phyloP scores from a whole-genome alignment of 2,113 vertebrate genomes.

The Tamias sibiricus region DNA sequence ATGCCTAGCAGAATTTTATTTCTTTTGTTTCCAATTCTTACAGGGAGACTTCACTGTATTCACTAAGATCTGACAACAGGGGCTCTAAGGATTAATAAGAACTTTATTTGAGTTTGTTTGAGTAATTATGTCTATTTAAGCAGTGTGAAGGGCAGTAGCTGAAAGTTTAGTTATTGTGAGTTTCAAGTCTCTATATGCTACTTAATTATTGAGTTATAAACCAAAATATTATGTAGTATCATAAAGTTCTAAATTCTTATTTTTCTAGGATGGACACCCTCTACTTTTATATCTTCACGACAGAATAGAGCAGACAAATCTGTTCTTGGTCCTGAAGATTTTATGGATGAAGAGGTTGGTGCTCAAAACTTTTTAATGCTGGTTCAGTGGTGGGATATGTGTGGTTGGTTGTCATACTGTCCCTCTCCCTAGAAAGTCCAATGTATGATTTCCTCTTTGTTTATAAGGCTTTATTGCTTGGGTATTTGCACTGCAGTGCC shows the following conservation, averaged over 20 bases:
- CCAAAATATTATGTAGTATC: background rate
- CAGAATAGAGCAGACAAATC: constrained; percentile 93
- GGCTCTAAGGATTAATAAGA: background rate
- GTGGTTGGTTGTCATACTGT: background rate
- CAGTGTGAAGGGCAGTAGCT: background rate
- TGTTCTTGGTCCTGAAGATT: constrained; percentile 92
- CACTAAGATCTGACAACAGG: background rate
- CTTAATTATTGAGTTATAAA: background rate
- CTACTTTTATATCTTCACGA: constrained; percentile 94
- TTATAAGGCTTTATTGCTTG: background rate
- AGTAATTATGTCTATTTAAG: background rate
- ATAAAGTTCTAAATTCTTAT: constrained; percentile 26
- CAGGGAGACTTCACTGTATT: background rate
- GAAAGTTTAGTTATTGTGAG: background rate
- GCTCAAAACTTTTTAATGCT: background rate
- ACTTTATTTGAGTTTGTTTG: background rate
- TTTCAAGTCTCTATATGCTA: background rate
- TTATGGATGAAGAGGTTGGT: constrained; percentile 98
- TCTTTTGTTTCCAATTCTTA: background rate
- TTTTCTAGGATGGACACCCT: constrained; percentile 94
- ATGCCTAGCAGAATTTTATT: background rate
- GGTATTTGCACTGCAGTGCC: background rate
- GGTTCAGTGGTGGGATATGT: background rate
- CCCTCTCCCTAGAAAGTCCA: background rate
- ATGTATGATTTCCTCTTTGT: background rate